Percentiles rank a stretch among this genome's conserved stretches.
Conservation (phyloP, 2,888 invertebrate genomes). For the Lissonota sp. region DNA sequence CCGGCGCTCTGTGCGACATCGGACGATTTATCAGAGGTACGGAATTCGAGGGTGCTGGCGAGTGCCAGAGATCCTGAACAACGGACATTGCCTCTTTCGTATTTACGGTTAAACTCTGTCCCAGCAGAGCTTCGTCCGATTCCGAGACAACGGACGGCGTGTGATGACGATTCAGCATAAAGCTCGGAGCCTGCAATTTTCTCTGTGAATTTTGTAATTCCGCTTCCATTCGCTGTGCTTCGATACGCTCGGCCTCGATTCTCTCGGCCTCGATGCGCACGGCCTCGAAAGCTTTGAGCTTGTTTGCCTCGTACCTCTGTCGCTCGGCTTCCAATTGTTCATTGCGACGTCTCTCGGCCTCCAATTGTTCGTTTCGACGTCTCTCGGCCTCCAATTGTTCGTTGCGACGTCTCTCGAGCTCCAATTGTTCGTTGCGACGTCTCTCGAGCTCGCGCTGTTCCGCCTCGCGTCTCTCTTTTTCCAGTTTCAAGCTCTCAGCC, state of each 20-base stretch:
- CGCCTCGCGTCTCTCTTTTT: slow-evolving; percentile 69
- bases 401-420: slow-evolving; percentile 63
- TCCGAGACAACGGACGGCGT: slow-evolving; percentile 67
- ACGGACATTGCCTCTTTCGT: slow-evolving; percentile 89
- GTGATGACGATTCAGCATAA: slow-evolving; percentile 75
- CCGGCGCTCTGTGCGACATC: slow-evolving; percentile 73
- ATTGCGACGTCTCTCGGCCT: slow-evolving; percentile 15
- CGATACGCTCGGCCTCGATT: slow-evolving; percentile 75
- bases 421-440: slow-evolving; percentile 65
- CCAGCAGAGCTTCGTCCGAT: slow-evolving; percentile 83
- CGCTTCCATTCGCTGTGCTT: slow-evolving; percentile 76
- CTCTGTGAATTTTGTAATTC: slow-evolving; percentile 77
- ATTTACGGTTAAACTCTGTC: slow-evolving; percentile 88
- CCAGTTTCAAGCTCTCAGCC: slow-evolving; percentile 68
- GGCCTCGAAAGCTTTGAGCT: slow-evolving; percentile 66
- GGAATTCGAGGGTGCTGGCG: slow-evolving; percentile 68
- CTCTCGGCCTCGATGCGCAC: slow-evolving; percentile 72
- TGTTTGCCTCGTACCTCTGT: slow-evolving; percentile 64
- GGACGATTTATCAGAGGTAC: slow-evolving; percentile 66
- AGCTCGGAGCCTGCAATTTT: slow-evolving; percentile 77
- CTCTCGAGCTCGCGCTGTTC: slow-evolving; percentile 71
- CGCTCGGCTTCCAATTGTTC: slow-evolving; percentile 68
- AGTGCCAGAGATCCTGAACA: slow-evolving; percentile 87
- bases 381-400: slow-evolving; percentile 61
- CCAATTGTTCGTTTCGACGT: slow-evolving; percentile 27